A percentile compares a stretch with the other conserved stretches of the same genome.
phyloP scores from a whole-genome alignment of 2,888 invertebrate genomes.

The Hydrotaea cyrtoneurina region DNA sequence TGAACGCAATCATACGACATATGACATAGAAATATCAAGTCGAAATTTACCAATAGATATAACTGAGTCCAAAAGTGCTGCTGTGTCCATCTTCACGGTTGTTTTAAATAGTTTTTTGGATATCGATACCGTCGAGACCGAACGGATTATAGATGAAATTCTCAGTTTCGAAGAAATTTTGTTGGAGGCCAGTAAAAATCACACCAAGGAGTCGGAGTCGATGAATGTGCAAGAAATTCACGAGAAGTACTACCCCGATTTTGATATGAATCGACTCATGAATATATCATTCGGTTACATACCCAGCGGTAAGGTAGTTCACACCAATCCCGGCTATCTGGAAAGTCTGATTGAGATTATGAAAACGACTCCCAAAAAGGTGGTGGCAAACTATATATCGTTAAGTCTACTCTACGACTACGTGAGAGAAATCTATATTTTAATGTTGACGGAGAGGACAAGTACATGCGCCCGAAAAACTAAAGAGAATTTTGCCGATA shows the following conservation, averaged over 20 bases:
- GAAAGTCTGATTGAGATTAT: not conserved
- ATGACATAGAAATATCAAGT: no score
- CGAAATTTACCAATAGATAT: not conserved
- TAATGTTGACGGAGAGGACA: not conserved
- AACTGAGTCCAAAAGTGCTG: not conserved
- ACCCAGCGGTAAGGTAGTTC: not conserved
- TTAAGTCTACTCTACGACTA: not conserved
- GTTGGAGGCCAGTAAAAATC: not conserved
- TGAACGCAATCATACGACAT: not conserved
- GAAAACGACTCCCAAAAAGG: not conserved
- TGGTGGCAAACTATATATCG: constrained; percentile 3
- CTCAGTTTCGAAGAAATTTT: not conserved
- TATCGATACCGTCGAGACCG: no score
- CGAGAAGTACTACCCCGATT: not conserved
- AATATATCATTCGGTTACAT: not conserved
- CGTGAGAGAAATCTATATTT: not conserved
- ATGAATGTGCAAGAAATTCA: not conserved
- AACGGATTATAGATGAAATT: not conserved
- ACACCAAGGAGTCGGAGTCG: not conserved
- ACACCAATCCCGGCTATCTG: not conserved
- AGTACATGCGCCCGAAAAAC: not conserved
- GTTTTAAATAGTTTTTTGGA: no score
- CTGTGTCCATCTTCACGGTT: no score
- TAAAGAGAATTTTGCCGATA: not conserved
- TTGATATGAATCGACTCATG: not conserved